Evolutionary conservation across 2,888 invertebrate genomes (phyloP).

Genomic region (Theretra japonica): DNA sequence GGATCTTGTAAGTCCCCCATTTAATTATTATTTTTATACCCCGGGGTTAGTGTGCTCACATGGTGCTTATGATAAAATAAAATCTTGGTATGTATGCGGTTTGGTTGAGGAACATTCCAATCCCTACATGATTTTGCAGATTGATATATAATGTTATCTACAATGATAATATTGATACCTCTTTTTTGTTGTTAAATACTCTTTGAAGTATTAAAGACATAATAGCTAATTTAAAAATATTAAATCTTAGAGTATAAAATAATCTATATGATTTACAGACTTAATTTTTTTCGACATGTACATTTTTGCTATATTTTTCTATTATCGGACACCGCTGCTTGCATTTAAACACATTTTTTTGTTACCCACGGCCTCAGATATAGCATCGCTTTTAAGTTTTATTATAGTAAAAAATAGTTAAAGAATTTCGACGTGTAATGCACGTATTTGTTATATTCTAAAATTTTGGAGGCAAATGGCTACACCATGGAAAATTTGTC

Average conservation of each 20-base stretch:
- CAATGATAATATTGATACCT: background rate
- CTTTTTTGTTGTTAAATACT: too few species aligned
- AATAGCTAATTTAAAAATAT: too few species aligned
- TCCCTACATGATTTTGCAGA: background rate
- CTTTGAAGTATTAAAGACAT: too few species aligned
- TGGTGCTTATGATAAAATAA: background rate
- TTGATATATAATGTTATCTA: background rate
- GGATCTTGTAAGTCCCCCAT: constrained; percentile 82
- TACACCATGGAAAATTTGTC: constrained; percentile 43
- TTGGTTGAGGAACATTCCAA: background rate
- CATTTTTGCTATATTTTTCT: background rate
- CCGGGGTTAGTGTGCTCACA: background rate
- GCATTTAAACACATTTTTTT: background rate
- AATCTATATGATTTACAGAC: too few species aligned
- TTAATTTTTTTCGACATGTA: too few species aligned
- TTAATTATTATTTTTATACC: constrained; percentile 50
- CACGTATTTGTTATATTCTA: background rate
- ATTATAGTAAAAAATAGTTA: background rate
- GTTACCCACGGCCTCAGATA: too few species aligned
- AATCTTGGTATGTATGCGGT: background rate
- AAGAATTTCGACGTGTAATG: background rate
- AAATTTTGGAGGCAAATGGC: constrained; percentile 15
- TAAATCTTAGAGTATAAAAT: too few species aligned
- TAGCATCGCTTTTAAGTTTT: too few species aligned
- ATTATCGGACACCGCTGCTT: background rate